phyloP scores from a whole-genome alignment of 2,113 vertebrate species.

The Salvelinus alpinus region DNA sequence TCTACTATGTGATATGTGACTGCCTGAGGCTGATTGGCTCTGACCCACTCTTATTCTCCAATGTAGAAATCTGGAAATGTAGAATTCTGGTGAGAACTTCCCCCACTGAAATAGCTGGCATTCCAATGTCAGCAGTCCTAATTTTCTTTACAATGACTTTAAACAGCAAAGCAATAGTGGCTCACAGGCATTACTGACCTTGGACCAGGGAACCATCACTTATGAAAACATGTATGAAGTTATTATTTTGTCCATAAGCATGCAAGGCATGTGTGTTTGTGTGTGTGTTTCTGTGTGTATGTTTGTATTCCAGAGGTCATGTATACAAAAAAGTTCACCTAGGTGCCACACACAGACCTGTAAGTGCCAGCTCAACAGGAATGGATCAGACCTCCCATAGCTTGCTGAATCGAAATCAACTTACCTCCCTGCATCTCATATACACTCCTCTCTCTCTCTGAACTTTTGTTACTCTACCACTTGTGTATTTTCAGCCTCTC shows the following conservation, averaged over 20 bases:
- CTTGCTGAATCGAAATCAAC: constrained; percentile 30
- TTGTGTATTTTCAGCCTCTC: background rate
- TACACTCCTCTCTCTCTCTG: constrained; percentile 24
- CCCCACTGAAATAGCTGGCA: constrained; percentile 52
- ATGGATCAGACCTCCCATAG: constrained; percentile 49
- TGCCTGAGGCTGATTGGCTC: constrained; percentile 34
- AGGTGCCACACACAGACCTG: no score
- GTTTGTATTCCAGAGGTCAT: constrained; percentile 61
- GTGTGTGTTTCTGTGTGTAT: background rate
- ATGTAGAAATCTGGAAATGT: constrained; percentile 31
- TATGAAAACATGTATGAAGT: no score
- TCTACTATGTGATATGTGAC: background rate
- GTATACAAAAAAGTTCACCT: constrained; percentile 35
- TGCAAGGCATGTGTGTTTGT: background rate
- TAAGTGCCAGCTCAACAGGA: constrained; percentile 8
- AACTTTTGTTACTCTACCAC: background rate
- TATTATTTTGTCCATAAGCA: no score
- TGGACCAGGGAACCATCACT: constrained; percentile 43
- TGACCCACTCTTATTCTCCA: constrained; percentile 14
- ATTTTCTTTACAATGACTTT: constrained; percentile 49
- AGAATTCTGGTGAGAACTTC: constrained; percentile 46
- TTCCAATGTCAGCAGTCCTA: constrained; percentile 67
- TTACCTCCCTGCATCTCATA: constrained; percentile 39
- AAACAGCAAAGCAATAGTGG: constrained; percentile 54
- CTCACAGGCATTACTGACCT: constrained; percentile 57